Evolutionary conservation across 2,797 vertebrate species (phyloP).

Genomic region (Taeniopygia guttata): DNA sequence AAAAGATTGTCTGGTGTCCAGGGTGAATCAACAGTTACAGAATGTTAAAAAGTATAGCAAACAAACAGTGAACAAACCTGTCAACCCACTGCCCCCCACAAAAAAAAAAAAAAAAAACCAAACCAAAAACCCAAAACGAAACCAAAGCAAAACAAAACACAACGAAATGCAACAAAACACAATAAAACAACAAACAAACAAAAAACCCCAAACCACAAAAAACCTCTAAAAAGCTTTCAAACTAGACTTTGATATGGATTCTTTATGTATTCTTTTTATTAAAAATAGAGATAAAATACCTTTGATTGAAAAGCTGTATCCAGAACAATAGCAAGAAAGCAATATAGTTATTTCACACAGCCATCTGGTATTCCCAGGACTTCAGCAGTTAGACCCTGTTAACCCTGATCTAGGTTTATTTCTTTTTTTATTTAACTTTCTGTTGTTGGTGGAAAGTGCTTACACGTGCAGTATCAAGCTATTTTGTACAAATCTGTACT

Average conservation of each 20-base stretch:
- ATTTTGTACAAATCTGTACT: slow-evolving; percentile 59
- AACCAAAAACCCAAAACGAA: too few species aligned
- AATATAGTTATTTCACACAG: neutral
- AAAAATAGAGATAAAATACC: neutral
- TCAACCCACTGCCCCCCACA: rapidly evolving
- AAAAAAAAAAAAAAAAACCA: neutral
- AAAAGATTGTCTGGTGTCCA: neutral
- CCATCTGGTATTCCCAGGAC: slow-evolving; percentile 13
- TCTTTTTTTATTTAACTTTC: slow-evolving; percentile 51
- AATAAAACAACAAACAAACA: neutral
- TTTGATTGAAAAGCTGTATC: neutral
- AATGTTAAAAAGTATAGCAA: neutral
- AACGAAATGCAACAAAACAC: rapidly evolving
- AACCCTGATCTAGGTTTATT: slow-evolving; percentile 18
- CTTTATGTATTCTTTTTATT: neutral
- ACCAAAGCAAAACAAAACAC: rapidly evolving
- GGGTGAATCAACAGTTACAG: rapidly evolving
- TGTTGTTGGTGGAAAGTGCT: slow-evolving; percentile 23
- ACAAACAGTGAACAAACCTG: neutral
- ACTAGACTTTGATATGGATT: neutral
- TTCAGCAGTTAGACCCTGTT: neutral
- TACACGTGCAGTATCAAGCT: slow-evolving; percentile 38
- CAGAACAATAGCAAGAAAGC: neutral
- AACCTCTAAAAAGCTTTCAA: neutral
- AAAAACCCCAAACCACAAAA: neutral